Percentiles rank a stretch among this genome's conserved stretches.
Conservation (phyloP, 2,888 invertebrate species). For the Allygus modestus region DNA sequence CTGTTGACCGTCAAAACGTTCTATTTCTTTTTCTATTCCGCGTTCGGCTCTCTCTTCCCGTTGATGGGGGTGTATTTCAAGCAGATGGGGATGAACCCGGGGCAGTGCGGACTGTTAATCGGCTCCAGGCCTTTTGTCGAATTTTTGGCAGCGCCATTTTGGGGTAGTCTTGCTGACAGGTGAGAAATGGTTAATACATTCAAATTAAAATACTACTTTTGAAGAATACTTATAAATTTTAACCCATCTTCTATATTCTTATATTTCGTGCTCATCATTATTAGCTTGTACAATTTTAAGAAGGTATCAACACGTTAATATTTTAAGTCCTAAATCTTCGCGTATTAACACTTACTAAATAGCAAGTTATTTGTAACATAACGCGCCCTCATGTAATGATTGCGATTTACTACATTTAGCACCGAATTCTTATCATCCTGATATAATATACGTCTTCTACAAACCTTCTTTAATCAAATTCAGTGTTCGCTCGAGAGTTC, state of each 20-base stretch:
- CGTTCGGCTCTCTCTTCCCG: slow-evolving; percentile 98
- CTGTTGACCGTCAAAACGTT: slow-evolving; percentile 97
- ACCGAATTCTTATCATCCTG: too few relatives aligned
- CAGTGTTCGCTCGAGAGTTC: too few relatives aligned
- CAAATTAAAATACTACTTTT: too few relatives aligned
- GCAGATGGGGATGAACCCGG: slow-evolving; percentile 99
- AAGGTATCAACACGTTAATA: too few relatives aligned
- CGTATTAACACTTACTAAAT: too few relatives aligned
- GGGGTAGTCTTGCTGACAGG: slow-evolving; percentile 96
- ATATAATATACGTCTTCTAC: too few relatives aligned
- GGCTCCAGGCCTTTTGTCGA: slow-evolving; percentile 98
- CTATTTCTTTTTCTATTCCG: slow-evolving; percentile 99
- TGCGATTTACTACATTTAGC: too few relatives aligned
- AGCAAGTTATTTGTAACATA: too few relatives aligned
- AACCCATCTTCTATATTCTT: not conserved
- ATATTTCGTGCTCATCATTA: not conserved
- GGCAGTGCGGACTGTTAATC: slow-evolving; percentile 95
- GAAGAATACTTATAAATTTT: not conserved
- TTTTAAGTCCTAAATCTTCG: too few relatives aligned
- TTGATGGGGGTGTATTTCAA: slow-evolving; percentile 99
- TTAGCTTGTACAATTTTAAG: too few relatives aligned
- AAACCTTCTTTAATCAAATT: too few relatives aligned
- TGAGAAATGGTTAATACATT: slow-evolving; percentile 72
- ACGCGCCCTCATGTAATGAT: too few relatives aligned
- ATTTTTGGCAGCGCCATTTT: slow-evolving; percentile 97